Evolutionary conservation across 1,140 invertebrate species (phyloP), one percentile per base, ranked within the genome.

Genomic region (Linepithema humile): DNA sequence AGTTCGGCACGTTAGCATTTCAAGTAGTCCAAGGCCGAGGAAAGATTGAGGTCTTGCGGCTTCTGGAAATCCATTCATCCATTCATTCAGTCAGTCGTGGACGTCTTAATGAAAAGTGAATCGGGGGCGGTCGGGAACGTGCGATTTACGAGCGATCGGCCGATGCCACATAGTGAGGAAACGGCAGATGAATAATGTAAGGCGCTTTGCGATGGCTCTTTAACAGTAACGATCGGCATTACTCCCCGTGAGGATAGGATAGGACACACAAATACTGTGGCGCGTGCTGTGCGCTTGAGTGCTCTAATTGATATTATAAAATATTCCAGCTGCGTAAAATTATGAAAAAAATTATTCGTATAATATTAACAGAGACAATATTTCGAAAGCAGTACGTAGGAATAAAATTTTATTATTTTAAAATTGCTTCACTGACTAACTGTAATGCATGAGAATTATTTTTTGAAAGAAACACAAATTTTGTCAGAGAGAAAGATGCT

Each of bases 151-250:
- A 78, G 53, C 45, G 60, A 89, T 88, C 69, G 59, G 29, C n/a
- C 62, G 43, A 82, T 82, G 48, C 15, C 62, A 53, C 50, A 17
- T 43, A 45, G 35, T 40, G 59, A 38, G 48, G 50, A 69, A 73
- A 85, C 57, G 35, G 4, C 17, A 26, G 84, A 88, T 89, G 87
- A 88, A 89, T 89, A 89, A 89, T 82, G 84, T 88, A 89, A 88
- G 55, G 57, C 29, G 72, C 32, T 53, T 65, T 9, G 5, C 10
- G 48, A 85, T 75, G 15, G 53, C 29, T 60, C 45, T 7, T 88
- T 88, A 83, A 88, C 80, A 85, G 60, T 77, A 88, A 82, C 86
- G 26, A 85, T 26, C 55, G 40, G 57, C 40, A 78, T 83, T 73
- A 74, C 48, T 83, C 55, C 9, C 53, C n/a, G 9, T 1, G 45